These are phyloP conservation scores for Drosophila peninsularis DNA, from an alignment of 2,888 invertebrate species.

Conservation along the genomic window DNA sequence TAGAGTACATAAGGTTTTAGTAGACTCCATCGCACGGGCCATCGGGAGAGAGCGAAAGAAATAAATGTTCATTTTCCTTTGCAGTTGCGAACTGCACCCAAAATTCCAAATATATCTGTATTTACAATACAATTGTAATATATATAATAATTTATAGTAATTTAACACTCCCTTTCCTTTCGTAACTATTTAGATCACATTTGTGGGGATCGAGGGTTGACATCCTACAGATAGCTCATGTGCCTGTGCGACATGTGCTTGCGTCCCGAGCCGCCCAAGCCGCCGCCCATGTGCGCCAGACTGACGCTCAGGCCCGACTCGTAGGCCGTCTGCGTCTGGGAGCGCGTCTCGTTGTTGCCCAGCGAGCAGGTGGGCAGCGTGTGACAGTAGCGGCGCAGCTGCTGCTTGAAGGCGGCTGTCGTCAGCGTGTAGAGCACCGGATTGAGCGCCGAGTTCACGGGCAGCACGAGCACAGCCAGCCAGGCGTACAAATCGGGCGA, in stretches of 20 bases:
- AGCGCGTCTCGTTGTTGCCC: conserved; percentile 77
- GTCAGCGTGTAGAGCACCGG: conserved; percentile 88
- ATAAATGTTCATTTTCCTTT: conserved; percentile 2
- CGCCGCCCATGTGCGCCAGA: conserved; percentile 84
- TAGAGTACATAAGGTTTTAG: not conserved
- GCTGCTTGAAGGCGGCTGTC: conserved; percentile 87
- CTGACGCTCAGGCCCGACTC: conserved; percentile 85
- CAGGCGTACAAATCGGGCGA: conserved; percentile 87
- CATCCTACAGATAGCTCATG: conserved; percentile 73
- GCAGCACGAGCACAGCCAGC: conserved; percentile 87
- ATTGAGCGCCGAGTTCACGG: conserved; percentile 87
- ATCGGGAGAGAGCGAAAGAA: not conserved
- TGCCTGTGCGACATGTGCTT: conserved; percentile 83
- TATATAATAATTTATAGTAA: conserved; percentile 49
- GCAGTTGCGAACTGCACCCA: conserved; percentile 24
- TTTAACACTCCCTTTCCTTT: conserved; percentile 2
- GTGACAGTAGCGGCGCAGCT: conserved; percentile 82
- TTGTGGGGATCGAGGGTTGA: not conserved
- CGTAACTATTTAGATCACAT: conserved; percentile 64
- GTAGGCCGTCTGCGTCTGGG: conserved; percentile 82
- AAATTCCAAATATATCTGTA: conserved; percentile 38
- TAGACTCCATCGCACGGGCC: not conserved
- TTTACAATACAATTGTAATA: conserved; percentile 18
- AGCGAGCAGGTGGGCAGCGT: conserved; percentile 73
- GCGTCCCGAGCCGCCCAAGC: conserved; percentile 66